Conservation (phyloP, 2,113 vertebrate species). For the Brachyistius frenatus region DNA sequence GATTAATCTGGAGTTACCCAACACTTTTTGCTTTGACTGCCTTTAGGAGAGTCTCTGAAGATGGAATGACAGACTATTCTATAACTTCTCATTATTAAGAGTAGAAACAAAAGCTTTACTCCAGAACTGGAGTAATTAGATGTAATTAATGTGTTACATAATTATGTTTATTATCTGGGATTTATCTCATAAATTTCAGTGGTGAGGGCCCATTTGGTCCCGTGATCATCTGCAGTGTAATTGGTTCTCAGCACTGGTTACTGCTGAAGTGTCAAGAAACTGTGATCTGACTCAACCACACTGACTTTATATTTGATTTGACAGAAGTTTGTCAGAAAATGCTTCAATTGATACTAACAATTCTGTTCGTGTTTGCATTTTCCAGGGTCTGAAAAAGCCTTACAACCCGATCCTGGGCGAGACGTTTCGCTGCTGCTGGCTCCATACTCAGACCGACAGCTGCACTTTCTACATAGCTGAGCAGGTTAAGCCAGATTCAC, state of each 20-base stretch:
- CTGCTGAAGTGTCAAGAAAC: too few relatives aligned
- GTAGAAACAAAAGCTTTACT: not conserved
- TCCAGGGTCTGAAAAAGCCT: conserved; percentile 96
- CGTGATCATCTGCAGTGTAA: too few relatives aligned
- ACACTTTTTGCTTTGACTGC: conserved; percentile 27
- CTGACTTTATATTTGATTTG: too few relatives aligned
- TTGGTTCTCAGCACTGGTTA: too few relatives aligned
- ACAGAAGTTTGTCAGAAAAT: not conserved
- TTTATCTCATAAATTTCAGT: not conserved
- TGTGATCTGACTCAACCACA: not conserved
- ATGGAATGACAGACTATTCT: not conserved
- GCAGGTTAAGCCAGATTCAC: conserved; percentile 84
- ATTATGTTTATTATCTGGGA: not conserved
- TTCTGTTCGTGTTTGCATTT: conserved; percentile 8
- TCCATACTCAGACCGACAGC: conserved; percentile 93
- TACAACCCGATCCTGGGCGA: conserved; percentile 98
- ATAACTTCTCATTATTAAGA: not conserved
- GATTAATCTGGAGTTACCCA: conserved; percentile 35
- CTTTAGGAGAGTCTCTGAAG: not conserved
- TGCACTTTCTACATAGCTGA: conserved; percentile 97
- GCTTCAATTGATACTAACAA: not conserved
- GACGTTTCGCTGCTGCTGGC: conserved; percentile 96
- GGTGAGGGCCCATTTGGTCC: too few relatives aligned
- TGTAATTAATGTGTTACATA: not conserved
- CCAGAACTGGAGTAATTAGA: not conserved